Evolutionary conservation across 2,888 invertebrate species (phyloP).

Genomic region (Sisyra nigra): DNA sequence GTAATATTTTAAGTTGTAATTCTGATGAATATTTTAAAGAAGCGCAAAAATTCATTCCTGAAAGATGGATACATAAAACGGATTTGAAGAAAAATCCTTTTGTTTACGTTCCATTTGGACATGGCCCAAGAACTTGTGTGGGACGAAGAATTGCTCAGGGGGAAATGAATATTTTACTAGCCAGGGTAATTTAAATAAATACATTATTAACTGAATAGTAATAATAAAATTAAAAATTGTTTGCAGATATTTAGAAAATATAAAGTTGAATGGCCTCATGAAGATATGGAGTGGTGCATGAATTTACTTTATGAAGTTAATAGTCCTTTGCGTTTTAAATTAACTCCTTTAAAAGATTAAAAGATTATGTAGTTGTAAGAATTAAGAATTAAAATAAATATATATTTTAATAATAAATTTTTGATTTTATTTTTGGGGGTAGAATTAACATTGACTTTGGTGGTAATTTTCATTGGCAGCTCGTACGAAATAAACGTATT

Average conservation of each 20-base stretch:
- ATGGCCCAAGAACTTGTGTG: constrained; percentile 48
- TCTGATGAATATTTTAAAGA: constrained; percentile 18
- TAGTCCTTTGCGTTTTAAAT: constrained; percentile 14
- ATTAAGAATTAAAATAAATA: constrained; percentile 5
- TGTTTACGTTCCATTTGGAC: constrained; percentile 47
- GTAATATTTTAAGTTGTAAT: constrained; percentile 19
- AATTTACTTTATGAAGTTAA: constrained; percentile 16
- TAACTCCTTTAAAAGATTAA: constrained; percentile 1
- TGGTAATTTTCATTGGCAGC: too few species aligned
- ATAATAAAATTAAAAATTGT: not conserved
- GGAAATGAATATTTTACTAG: constrained; percentile 23
- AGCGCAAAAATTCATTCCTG: constrained; percentile 19
- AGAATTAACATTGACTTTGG: too few species aligned
- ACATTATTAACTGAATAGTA: not conserved
- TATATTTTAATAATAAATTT: too few species aligned
- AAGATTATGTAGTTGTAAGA: too few species aligned
- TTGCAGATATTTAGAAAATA: constrained; percentile 17
- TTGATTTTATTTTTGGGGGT: too few species aligned
- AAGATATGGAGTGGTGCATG: constrained; percentile 15
- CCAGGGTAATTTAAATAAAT: constrained; percentile 15
- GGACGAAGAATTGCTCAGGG: constrained; percentile 57
- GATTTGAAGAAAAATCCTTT: constrained; percentile 36
- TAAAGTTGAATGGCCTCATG: constrained; percentile 19
- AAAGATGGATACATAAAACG: constrained; percentile 20
- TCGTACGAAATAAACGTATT: too few species aligned